Evolutionary conservation across 2,888 invertebrate genomes (phyloP).

Genomic region (Glaucopsyche alexis): DNA sequence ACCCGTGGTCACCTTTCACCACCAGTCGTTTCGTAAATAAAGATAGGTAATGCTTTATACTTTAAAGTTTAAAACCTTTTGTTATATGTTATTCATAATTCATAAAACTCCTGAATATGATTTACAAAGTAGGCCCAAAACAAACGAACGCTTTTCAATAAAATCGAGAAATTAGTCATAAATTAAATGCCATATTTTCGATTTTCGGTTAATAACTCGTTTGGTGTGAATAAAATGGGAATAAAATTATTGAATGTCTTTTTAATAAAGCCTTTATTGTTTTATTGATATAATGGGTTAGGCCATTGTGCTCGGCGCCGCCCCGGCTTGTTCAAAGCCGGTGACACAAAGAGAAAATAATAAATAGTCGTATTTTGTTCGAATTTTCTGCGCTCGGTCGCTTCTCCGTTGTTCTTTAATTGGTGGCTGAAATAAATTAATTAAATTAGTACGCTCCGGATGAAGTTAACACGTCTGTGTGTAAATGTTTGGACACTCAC

Average conservation of each 20-base stretch:
- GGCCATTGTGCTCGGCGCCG: conserved; percentile 64
- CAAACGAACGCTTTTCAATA: conserved; percentile 16
- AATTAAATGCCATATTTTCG: conserved; percentile 59
- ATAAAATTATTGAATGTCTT: conserved; percentile 79
- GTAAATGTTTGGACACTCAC: conserved; percentile 66
- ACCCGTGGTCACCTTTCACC: background rate
- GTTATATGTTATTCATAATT: conserved; percentile 6
- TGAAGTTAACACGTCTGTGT: conserved; percentile 62
- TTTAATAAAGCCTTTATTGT: conserved; percentile 78
- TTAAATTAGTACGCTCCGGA: conserved; percentile 71
- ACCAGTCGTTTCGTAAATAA: background rate
- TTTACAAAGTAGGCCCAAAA: background rate
- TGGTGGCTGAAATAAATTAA: conserved; percentile 72
- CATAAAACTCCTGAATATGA: conserved; percentile 4
- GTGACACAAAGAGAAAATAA: conserved; percentile 71
- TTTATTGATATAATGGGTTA: conserved; percentile 70
- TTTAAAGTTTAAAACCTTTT: background rate
- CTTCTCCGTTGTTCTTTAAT: conserved; percentile 71
- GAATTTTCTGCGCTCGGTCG: conserved; percentile 69
- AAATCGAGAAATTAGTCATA: conserved; percentile 30
- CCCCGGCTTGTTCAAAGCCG: conserved; percentile 57
- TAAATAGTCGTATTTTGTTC: conserved; percentile 77
- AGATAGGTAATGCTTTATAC: background rate
- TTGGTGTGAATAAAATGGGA: conserved; percentile 71
- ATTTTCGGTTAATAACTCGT: conserved; percentile 50